Base-by-base conservation (phyloP, 1,140 invertebrate genomes). In the Carposina sasakii region DNA sequence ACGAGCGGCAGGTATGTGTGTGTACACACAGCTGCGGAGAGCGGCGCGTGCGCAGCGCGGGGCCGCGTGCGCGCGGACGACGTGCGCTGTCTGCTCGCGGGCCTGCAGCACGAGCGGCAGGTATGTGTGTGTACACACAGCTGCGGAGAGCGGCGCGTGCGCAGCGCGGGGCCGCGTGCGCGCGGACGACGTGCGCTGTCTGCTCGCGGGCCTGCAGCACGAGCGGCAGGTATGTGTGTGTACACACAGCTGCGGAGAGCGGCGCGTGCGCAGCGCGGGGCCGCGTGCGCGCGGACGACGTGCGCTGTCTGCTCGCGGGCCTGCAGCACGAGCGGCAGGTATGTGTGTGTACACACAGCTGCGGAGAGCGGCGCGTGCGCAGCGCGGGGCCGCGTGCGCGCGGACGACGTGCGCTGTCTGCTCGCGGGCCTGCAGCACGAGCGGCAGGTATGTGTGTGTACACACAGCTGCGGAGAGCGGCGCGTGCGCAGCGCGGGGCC, bases 401-500 rank as follows among this genome's bases (percentile, higher is more conserved):
- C 79, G 2, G 89, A 91, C n/a, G 95, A 97, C 76, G 89, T 96
- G 30, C 81, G 88, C 44, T 90, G 92, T 21, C 86, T 98, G 46
- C 87, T 96, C n/a, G 85, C 88, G 26, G 93, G 91, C 1, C 71
- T 98, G 36, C 91, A 94, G 75, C 91, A 89, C 76, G 88, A 90
- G 9, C 73, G 83, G 12, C 71, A 79, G 67, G 82, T 81, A 45
- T 12, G 93, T 96, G 72, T 90, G 92, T 2, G 89, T 91, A 59
- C 92, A 93, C 1, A 89, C 90, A n/a, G 87, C 88, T 17, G 91
- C 92, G 13, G 93, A 94, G 60, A 90, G 96, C 2, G 92, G 94
- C 1, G 81, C 85, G 9, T 91, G 91, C 56, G 90, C 90, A 19
- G 90, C 89, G 46, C 93, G 91, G 0, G 92, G 92, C 1, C 81